Evolutionary conservation across 1,140 invertebrate genomes (phyloP).

Genomic region (Drosophila suzukii): DNA sequence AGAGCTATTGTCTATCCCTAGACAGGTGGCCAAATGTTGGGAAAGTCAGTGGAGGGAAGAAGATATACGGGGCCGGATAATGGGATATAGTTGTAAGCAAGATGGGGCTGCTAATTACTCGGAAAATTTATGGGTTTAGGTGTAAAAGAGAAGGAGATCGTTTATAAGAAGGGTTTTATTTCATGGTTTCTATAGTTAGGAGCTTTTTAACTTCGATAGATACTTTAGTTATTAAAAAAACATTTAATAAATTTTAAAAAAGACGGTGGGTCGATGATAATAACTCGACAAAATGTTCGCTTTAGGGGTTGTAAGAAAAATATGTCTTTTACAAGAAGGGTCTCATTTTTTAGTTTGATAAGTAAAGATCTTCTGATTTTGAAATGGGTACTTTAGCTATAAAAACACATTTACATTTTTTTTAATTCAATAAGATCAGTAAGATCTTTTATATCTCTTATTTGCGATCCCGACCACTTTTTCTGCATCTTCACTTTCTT

Average conservation of each 20-base stretch:
- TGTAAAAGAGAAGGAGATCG: not conserved
- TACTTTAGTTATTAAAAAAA: not conserved
- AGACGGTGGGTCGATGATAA: too few species aligned
- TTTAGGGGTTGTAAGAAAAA: too few species aligned
- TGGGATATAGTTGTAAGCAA: slow-evolving; percentile 33
- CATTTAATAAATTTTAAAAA: too few species aligned
- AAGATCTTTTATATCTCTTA: too few species aligned
- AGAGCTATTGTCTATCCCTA: slow-evolving; percentile 34
- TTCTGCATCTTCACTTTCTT: slow-evolving; percentile 41
- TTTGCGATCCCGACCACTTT: slow-evolving; percentile 11
- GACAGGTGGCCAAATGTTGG: slow-evolving; percentile 44
- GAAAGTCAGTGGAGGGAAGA: slow-evolving; percentile 48
- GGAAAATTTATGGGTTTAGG: not conserved
- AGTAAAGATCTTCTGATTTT: too few species aligned
- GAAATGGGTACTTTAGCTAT: too few species aligned
- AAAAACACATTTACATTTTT: too few species aligned
- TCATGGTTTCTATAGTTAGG: not conserved
- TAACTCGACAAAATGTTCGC: too few species aligned
- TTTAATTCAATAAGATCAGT: too few species aligned
- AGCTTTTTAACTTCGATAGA: not conserved
- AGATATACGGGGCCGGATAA: slow-evolving; percentile 41
- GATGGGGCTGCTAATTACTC: slow-evolving; percentile 21
- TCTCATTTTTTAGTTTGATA: too few species aligned
- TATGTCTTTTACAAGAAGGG: too few species aligned
- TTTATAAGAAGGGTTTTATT: not conserved